Conservation (phyloP, 2,113 vertebrate species). For the Dromaius novaehollandiae region DNA sequence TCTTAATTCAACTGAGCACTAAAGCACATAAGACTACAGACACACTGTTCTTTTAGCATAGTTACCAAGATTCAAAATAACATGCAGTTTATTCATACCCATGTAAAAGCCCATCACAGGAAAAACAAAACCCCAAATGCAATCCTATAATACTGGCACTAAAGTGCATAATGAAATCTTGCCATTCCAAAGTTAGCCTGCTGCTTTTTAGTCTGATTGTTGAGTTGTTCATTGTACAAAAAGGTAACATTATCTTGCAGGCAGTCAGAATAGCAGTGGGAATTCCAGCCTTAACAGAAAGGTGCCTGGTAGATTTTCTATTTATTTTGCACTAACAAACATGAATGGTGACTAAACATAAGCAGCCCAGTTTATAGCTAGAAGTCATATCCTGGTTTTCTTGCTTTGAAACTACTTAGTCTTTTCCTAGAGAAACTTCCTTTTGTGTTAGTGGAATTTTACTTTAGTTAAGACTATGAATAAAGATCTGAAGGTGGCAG, state of each 20-base stretch:
- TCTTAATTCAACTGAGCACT: conserved; percentile 26
- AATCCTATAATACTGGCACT: neutral
- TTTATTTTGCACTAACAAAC: neutral
- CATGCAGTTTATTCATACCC: neutral
- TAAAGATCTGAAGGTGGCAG: neutral
- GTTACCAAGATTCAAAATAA: conserved; percentile 7
- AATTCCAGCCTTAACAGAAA: neutral
- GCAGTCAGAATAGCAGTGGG: neutral
- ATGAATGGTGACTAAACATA: neutral
- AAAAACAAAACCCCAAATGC: neutral
- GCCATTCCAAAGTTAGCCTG: neutral
- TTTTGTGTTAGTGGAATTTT: neutral
- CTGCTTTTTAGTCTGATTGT: neutral
- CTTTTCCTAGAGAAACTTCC: neutral
- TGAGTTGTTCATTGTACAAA: neutral
- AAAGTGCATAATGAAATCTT: neutral
- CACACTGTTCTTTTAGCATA: conserved; percentile 2
- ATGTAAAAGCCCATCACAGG: neutral
- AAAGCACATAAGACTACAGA: neutral
- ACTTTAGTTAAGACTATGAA: neutral
- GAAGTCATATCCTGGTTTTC: neutral
- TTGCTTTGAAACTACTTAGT: neutral
- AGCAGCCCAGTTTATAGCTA: neutral
- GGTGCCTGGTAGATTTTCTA: neutral
- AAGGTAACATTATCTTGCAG: neutral